Evolutionary conservation across 2,797 vertebrate species (phyloP), one percentile per base, ranked within the genome.

Genomic region (Muscicapa comitata): DNA sequence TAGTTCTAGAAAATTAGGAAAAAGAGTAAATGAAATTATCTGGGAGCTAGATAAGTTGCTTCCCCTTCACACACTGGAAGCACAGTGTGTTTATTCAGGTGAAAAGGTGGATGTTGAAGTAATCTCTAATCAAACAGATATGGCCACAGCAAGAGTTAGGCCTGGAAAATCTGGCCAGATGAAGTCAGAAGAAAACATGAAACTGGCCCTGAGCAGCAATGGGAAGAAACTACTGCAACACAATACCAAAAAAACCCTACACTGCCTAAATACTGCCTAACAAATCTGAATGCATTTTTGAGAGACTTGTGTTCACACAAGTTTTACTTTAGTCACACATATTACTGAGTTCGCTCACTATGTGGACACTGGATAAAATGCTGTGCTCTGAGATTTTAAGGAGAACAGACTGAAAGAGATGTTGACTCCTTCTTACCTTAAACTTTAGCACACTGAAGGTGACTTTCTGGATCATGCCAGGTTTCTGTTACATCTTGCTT

Each of bases 161-260:
- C n/a, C 61, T 94, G 59, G 59, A 92, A 92, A 25, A 13, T 88
- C 53, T 65, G 76, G 9, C 17, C 50, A 45, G 28, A 28, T 50
- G 38, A 83, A 94, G 29, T 61, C 59, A 87, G 72, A 63, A 85
- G 50, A 91, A 92, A 92, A 77, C 28, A 38, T 18, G 23, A 71
- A 82, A 72, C 35, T 43, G 42, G 25, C 17, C 59, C 42, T 68
- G 61, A 92, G 26, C 38, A 75, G 25, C 0, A 11, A 74, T 43
- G 25, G 17, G 17, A 71, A 80, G 51, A 73, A 87, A 77, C 21
- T 45, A 17, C 47, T 79, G 48, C 26, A 93, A 76, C 10, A 53
- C 31, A 80, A 50, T 54, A 74, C 10, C 2, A 21, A 50, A 84
- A 70, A 38, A 1, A 0, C 0, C 10, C 17, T 78, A 17, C 25